Base-by-base conservation (phyloP, 2,113 vertebrate species). In the Speoplatyrhinus poulsoni region DNA sequence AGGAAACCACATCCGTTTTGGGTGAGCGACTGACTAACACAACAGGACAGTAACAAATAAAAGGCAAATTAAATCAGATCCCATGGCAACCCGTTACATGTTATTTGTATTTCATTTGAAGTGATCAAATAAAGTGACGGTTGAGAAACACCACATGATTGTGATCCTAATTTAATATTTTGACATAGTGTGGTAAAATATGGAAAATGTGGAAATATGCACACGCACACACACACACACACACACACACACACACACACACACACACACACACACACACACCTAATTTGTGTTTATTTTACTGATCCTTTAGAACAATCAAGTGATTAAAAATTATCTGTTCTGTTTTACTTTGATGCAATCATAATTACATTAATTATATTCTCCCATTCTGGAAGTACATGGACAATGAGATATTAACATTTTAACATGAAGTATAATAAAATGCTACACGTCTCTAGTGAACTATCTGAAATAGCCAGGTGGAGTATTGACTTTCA, bases 391-490 rank as follows among this genome's bases (percentile, higher is more conserved):
- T 65, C 58, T 15, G n/a, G 17, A 56, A 72, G 49, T 15, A 12
- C 26, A n/a, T 0, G 6, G 16, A 9, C 47, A 72, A 60, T 62
- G 32, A 70, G 41, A 46, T 53, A 60, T 67, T 12, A 46, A 60
- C 26, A 49, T 33, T 58, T 66, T 52, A 15, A 54, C 63, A 36
- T 12, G 52, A 65, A 46, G n/a, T 13, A 36, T 1, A 50, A 66
- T 26, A 32, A 49, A 58, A 75, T 62, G 32, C 49, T 54, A 13
- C 62, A 49, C 52, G 11, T 9, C 62, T 60, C 59, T 26, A 60
- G 69, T 19, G 41, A 56, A 67, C 62, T 32, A 11, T 3, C 19
- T 4, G 26, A 58, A 12, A 32, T 58, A 58, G 26, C 11, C 19
- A 32, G 19, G 64, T 15, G 11, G 19, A 7, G 12, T 36, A n/a